phyloP scores from a whole-genome alignment of 2,113 vertebrate species.

The Jacana jacana region DNA sequence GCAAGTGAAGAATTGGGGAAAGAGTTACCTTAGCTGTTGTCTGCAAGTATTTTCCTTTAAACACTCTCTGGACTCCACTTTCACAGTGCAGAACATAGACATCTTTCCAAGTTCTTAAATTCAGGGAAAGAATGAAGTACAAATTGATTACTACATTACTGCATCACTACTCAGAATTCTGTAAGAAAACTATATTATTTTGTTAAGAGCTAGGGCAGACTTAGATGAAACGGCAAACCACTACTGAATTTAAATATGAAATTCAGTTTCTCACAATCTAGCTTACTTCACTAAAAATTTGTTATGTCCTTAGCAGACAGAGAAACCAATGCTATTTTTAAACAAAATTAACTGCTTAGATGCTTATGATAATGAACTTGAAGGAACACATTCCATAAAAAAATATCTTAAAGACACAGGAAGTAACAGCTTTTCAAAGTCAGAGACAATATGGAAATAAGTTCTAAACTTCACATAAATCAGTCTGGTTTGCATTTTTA shows the following conservation, averaged over 20 bases:
- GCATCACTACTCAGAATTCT: neutral
- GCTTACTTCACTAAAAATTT: neutral
- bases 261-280: neutral
- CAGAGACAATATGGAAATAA: neutral
- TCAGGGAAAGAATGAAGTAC: neutral
- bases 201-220: neutral
- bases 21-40: neutral
- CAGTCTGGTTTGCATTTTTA: neutral
- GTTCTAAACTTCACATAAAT: neutral
- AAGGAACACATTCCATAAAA: neutral
- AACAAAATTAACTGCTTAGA: neutral
- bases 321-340: neutral
- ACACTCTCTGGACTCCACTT: neutral
- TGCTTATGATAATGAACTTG: neutral
- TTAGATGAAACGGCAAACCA: neutral
- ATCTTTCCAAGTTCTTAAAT: constrained; percentile 4
- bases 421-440: neutral
- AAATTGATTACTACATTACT: neutral
- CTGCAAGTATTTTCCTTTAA: neutral
- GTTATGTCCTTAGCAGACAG: neutral
- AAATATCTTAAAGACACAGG: neutral
- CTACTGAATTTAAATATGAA: neutral
- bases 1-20: neutral
- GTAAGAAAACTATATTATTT: neutral
- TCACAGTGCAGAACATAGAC: neutral